Evolutionary conservation across 2,797 vertebrate species (phyloP).

Genomic region (Pangasius larnaudii): DNA sequence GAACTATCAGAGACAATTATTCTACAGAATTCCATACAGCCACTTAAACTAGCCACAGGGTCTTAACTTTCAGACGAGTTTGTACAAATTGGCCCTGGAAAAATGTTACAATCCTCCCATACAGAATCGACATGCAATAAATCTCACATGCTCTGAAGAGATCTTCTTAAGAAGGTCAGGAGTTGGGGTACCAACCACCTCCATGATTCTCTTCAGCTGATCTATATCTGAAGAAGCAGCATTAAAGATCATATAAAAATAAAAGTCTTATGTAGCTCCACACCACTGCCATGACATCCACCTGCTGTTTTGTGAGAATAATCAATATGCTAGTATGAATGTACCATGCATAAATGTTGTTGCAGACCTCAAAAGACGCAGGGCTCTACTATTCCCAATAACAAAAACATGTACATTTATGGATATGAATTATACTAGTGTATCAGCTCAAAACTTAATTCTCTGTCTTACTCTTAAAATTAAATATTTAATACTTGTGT

Average conservation of each 20-base stretch:
- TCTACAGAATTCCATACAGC: not conserved
- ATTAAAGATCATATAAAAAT: conserved; percentile 37
- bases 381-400: not conserved
- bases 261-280: not conserved
- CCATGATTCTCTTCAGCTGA: conserved; percentile 98
- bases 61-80: not conserved
- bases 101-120: not conserved
- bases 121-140: not conserved
- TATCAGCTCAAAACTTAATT: not conserved
- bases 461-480: not conserved
- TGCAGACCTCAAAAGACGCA: not conserved
- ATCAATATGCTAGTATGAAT: not conserved
- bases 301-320: not conserved
- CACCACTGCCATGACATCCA: not conserved
- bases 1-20: not conserved
- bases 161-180: conserved; percentile 95
- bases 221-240: conserved; percentile 84
- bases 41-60: not conserved
- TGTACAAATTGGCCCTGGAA: not conserved
- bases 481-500: conserved; percentile 15
- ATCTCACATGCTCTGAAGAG: conserved; percentile 93
- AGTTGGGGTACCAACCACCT: conserved; percentile 94
- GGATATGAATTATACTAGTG: not conserved
- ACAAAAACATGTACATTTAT: not conserved
- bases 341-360: not conserved